Percentiles rank a stretch among this genome's conserved stretches.
These are phyloP conservation scores for Benthochromis sp. DNA, from an alignment of 2,113 vertebrate species.

Conservation along the genomic window DNA sequence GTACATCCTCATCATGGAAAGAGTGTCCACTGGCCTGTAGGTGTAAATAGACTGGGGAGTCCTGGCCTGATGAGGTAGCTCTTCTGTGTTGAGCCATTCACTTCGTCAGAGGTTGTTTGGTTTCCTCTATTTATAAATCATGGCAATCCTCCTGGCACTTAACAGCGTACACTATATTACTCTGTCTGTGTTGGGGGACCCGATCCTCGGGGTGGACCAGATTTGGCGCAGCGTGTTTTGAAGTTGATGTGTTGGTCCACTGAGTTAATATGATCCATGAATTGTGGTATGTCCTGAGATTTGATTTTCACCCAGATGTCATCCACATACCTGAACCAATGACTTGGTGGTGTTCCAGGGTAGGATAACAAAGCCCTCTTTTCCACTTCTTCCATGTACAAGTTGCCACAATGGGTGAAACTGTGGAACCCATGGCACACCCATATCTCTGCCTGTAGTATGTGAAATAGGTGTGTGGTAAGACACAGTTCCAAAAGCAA, in stretches of 20 bases:
- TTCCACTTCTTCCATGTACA: neutral
- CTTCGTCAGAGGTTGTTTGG: neutral
- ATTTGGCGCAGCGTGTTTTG: neutral
- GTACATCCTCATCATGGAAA: neutral
- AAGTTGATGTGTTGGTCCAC: neutral
- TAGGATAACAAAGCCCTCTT: neutral
- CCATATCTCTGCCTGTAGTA: neutral
- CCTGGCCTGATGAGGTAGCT: neutral
- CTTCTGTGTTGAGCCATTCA: neutral
- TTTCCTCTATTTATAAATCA: neutral
- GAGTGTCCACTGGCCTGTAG: neutral
- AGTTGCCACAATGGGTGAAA: neutral
- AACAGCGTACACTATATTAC: neutral
- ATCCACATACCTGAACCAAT: neutral
- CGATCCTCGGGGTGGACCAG: neutral
- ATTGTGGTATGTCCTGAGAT: neutral
- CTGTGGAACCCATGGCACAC: neutral
- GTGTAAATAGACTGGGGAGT: neutral
- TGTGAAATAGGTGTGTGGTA: neutral
- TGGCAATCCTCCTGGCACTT: neutral
- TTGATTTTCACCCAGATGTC: neutral
- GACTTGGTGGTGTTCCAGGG: neutral
- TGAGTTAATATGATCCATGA: neutral
- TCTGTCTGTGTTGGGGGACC: neutral
- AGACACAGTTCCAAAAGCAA: neutral